Evolutionary conservation across 2,888 invertebrate genomes (phyloP).

Genomic region (Silvanus unidentatus): DNA sequence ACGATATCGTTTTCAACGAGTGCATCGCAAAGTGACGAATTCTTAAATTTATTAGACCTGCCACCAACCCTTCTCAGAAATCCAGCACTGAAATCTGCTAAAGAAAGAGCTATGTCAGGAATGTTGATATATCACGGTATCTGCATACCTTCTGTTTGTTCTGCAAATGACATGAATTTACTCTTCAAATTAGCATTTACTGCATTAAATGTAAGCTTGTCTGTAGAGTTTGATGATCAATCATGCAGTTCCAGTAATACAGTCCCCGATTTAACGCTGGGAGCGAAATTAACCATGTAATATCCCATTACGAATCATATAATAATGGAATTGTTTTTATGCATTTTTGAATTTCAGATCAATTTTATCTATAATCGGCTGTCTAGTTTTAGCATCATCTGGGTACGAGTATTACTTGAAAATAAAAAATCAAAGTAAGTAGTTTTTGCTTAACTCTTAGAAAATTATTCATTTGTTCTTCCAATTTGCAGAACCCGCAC

Average conservation of each 20-base stretch:
- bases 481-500: slow-evolving; percentile 8
- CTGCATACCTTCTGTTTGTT: slow-evolving; percentile 8
- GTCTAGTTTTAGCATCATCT: neutral
- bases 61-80: neutral
- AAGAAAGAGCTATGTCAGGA: neutral
- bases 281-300: slow-evolving; percentile 12
- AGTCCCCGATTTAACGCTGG: no score
- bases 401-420: slow-evolving; percentile 3
- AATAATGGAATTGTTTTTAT: neutral
- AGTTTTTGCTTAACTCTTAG: neutral
- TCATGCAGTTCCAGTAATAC: slow-evolving; percentile 12
- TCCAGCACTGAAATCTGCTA: neutral
- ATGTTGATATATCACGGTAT: slow-evolving; percentile 2
- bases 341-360: neutral
- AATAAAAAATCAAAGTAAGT: neutral
- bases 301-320: neutral
- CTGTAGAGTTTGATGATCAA: slow-evolving; percentile 1
- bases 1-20: neutral
- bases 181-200: neutral
- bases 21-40: neutral
- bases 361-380: neutral
- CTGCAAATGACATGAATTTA: slow-evolving; percentile 8
- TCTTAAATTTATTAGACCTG: no score
- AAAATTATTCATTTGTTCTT: neutral
- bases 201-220: neutral